These are phyloP conservation scores for Clarias platycephalus DNA, from an alignment of 2,797 vertebrate genomes.

Conservation along the genomic window DNA sequence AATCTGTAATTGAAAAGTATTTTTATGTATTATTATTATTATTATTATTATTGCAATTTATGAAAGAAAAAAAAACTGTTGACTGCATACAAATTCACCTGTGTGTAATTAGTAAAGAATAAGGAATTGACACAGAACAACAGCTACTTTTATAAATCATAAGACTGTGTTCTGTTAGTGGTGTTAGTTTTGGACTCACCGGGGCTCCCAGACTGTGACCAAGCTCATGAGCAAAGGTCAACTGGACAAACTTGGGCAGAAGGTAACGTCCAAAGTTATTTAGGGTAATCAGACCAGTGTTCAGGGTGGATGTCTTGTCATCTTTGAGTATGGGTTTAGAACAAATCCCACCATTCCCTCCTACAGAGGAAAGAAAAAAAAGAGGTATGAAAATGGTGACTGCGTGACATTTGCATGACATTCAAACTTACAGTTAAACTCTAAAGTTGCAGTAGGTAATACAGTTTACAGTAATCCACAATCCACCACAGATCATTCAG, in stretches of 20 bases:
- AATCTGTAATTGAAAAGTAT: too few relatives aligned
- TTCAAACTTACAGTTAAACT: background rate
- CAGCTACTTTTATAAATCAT: slow-evolving; percentile 35
- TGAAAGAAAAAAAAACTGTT: background rate
- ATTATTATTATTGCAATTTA: background rate
- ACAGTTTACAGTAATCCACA: slow-evolving; percentile 4
- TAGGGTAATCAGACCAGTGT: slow-evolving; percentile 80
- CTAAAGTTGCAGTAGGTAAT: background rate
- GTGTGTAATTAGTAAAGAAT: background rate
- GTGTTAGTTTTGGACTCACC: slow-evolving; percentile 67
- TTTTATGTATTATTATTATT: too few relatives aligned
- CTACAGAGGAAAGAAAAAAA: slow-evolving; percentile 59
- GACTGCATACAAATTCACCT: background rate
- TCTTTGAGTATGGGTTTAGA: slow-evolving; percentile 62
- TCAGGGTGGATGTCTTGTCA: slow-evolving; percentile 62
- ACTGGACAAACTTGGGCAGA: slow-evolving; percentile 71
- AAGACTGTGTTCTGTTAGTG: background rate
- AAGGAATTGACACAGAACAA: slow-evolving; percentile 39
- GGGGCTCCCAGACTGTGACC: slow-evolving; percentile 82
- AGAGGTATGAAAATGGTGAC: background rate
- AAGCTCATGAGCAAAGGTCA: slow-evolving; percentile 81
- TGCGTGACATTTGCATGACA: background rate
- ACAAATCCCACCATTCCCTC: slow-evolving; percentile 74
- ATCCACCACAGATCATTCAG: slow-evolving; percentile 37
- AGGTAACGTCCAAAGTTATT: slow-evolving; percentile 79